A percentile compares a stretch with the other conserved stretches of the same genome.
phyloP scores from a whole-genome alignment of 2,888 invertebrate genomes.

The Caenorhabditis doughertyi region DNA sequence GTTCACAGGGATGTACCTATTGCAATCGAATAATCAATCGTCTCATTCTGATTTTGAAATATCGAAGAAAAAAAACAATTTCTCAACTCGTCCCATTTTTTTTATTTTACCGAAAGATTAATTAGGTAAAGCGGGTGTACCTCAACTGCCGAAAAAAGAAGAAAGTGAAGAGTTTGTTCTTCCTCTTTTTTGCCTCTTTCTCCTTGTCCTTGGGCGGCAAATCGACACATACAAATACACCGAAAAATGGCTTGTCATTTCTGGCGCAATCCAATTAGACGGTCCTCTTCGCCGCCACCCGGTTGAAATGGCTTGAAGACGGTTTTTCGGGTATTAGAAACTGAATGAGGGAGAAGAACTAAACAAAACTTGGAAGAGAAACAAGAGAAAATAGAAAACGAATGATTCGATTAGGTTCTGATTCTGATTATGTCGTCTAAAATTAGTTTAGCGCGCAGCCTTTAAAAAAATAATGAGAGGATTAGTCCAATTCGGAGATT shows the following conservation, averaged over 20 bases:
- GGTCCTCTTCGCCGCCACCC: slow-evolving; percentile 39
- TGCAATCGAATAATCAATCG: too few species aligned
- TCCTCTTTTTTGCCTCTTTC: slow-evolving; percentile 15
- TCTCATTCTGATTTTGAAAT: too few species aligned
- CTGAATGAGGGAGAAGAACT: slow-evolving; percentile 6
- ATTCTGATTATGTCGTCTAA: slow-evolving; percentile 5
- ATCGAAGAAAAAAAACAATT: too few species aligned
- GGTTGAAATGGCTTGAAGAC: slow-evolving; percentile 15
- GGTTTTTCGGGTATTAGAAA: slow-evolving; percentile 18
- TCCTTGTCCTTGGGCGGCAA: slow-evolving; percentile 39
- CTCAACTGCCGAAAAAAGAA: slow-evolving; percentile 5
- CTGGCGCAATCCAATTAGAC: slow-evolving; percentile 63
- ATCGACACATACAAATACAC: slow-evolving; percentile 6
- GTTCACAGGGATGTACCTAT: too few species aligned
- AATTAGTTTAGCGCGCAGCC: background rate
- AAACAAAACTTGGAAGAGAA: slow-evolving; percentile 10
- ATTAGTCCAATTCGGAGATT: slow-evolving; percentile 37
- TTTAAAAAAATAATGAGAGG: slow-evolving; percentile 1
- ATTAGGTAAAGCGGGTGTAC: slow-evolving; percentile 14
- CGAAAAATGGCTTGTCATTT: slow-evolving; percentile 53
- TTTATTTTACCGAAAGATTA: slow-evolving; percentile 22
- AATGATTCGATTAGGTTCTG: slow-evolving; percentile 38
- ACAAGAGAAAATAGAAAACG: background rate
- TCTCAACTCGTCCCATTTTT: background rate
- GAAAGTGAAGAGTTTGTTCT: slow-evolving; percentile 48